Percentiles rank a stretch among this genome's conserved stretches.
These are phyloP conservation scores for Antheraea yamamai DNA, from an alignment of 2,888 invertebrate species.

Conservation along the genomic window DNA sequence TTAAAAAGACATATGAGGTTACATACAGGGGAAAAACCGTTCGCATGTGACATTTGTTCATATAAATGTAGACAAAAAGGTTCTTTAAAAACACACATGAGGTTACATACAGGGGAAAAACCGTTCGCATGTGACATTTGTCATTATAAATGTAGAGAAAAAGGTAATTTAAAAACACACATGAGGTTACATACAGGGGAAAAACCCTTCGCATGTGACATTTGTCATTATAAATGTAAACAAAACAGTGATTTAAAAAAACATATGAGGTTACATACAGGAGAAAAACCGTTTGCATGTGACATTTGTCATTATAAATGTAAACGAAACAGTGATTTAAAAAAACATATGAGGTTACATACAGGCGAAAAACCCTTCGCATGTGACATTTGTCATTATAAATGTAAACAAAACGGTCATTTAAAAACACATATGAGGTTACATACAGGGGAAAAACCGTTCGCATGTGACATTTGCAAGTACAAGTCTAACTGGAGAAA, in stretches of 20 bases:
- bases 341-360: constrained; percentile 25
- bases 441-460: not conserved
- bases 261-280: constrained; percentile 31
- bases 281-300: constrained; percentile 13
- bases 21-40: constrained; percentile 23
- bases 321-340: constrained; percentile 20
- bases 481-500: constrained; percentile 20
- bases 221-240: constrained; percentile 21
- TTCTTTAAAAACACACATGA: constrained; percentile 27
- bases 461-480: constrained; percentile 24
- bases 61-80: constrained; percentile 18
- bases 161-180: constrained; percentile 23
- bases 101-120: constrained; percentile 30
- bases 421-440: constrained; percentile 32
- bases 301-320: constrained; percentile 21
- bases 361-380: constrained; percentile 29
- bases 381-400: constrained; percentile 23
- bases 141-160: constrained; percentile 16
- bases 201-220: constrained; percentile 26
- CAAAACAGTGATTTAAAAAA: constrained; percentile 13
- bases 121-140: constrained; percentile 23
- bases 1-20: constrained; percentile 25
- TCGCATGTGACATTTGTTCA: constrained; percentile 22
- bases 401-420: constrained; percentile 3
- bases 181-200: constrained; percentile 28